A percentile compares a stretch with the other conserved stretches of the same genome.
phyloP scores from a whole-genome alignment of 2,797 vertebrate species.

The Dendrocincla tyrannina region DNA sequence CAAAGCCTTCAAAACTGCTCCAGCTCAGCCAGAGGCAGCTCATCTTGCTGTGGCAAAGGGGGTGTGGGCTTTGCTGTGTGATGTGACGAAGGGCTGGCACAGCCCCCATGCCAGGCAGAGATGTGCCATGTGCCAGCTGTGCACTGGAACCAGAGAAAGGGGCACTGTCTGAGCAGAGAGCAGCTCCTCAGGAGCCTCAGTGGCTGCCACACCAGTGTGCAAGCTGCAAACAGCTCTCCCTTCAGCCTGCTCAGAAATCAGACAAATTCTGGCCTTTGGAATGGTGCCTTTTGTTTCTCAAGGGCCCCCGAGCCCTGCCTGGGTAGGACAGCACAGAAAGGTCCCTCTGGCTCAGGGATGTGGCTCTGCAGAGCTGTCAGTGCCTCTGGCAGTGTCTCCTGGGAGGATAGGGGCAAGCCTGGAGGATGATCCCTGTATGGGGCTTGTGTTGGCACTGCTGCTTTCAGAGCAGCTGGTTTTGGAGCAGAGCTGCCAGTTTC shows the following conservation, averaged over 20 bases:
- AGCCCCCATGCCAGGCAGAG: neutral
- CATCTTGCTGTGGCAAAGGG: rapidly evolving
- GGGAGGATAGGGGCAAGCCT: neutral
- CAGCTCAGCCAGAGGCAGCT: neutral
- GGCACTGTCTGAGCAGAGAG: neutral
- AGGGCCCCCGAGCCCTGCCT: neutral
- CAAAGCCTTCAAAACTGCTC: neutral
- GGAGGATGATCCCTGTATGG: neutral
- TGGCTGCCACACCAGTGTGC: rapidly evolving
- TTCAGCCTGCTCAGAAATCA: neutral
- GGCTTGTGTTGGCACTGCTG: neutral
- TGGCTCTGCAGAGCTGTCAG: neutral
- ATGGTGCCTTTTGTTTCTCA: neutral
- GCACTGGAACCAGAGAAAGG: neutral
- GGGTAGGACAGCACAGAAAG: neutral
- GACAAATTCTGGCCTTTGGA: neutral
- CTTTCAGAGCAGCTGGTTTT: neutral
- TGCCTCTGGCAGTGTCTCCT: neutral
- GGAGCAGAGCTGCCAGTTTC: neutral
- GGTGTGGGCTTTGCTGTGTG: neutral
- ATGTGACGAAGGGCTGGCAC: rapidly evolving
- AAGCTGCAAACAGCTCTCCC: neutral
- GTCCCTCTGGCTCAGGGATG: neutral
- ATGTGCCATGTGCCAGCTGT: neutral
- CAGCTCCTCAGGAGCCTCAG: neutral